These are phyloP conservation scores for Platanista minor DNA, from an alignment of 2,113 vertebrate species.

Conservation along the genomic window DNA sequence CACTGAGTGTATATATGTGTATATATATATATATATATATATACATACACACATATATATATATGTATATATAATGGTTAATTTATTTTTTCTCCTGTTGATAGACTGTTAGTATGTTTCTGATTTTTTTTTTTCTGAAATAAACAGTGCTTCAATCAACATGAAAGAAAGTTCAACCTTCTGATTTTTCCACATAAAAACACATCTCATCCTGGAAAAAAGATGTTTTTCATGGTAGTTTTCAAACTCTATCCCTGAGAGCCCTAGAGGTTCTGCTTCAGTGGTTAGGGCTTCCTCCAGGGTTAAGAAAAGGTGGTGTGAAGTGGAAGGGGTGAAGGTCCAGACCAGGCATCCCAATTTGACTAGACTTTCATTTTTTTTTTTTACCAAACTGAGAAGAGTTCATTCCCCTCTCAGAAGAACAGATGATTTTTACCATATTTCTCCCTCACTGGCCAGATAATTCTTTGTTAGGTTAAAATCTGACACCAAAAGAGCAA, in stretches of 20 bases:
- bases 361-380: neutral
- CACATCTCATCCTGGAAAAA: neutral
- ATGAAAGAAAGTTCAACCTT: neutral
- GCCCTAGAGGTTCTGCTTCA: neutral
- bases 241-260: neutral
- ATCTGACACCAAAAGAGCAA: neutral
- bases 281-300: neutral
- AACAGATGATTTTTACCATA: neutral
- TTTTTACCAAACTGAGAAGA: neutral
- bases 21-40: too few species aligned
- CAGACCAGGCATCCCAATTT: neutral
- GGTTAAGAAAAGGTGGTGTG: rapidly evolving
- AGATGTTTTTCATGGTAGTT: neutral
- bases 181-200: neutral
- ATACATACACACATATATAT: too few species aligned
- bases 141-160: neutral
- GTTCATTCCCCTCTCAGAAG: neutral
- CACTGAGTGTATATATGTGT: neutral
- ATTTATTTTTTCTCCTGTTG: neutral
- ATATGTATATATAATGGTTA: neutral
- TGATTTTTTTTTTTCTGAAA: neutral
- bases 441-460: neutral
- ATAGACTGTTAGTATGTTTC: neutral
- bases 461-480: neutral
- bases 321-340: too few species aligned